These are phyloP conservation scores for Clarias macrocephalus DNA, from an alignment of 2,113 vertebrate species.

Conservation along the genomic window DNA sequence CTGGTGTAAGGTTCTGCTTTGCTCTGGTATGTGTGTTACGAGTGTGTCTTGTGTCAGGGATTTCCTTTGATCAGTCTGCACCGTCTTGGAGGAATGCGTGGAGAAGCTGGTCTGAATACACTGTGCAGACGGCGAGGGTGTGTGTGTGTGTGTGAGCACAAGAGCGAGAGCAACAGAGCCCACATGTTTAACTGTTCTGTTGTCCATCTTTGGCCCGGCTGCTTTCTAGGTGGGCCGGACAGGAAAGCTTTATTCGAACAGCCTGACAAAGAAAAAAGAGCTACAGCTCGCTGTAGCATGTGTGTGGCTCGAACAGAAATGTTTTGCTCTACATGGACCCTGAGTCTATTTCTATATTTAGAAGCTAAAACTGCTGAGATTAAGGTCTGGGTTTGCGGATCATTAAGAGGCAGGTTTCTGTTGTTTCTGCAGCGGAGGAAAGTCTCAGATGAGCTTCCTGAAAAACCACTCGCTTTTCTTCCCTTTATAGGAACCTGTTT, in stretches of 20 bases:
- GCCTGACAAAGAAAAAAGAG: neutral
- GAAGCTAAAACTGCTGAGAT: neutral
- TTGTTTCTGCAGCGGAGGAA: slow-evolving; percentile 53
- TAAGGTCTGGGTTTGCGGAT: slow-evolving; percentile 45
- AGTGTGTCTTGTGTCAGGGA: slow-evolving; percentile 21
- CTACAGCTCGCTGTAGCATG: neutral
- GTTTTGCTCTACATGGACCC: slow-evolving; percentile 1
- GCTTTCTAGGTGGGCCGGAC: slow-evolving; percentile 1
- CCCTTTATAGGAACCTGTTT: neutral
- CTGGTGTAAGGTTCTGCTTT: slow-evolving; percentile 29
- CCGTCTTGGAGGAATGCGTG: neutral
- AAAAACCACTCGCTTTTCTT: neutral
- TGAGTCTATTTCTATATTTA: slow-evolving; percentile 33
- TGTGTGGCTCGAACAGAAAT: neutral
- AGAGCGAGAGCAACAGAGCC: neutral
- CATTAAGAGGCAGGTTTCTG: slow-evolving; percentile 42
- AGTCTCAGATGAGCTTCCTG: slow-evolving; percentile 53
- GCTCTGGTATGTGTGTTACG: slow-evolving; percentile 36
- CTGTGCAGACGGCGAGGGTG: slow-evolving; percentile 8
- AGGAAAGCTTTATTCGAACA: slow-evolving; percentile 9
- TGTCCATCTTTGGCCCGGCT: slow-evolving; percentile 23
- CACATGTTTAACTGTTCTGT: slow-evolving; percentile 15
- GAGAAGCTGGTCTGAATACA: slow-evolving; percentile 9
- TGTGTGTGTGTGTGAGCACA: neutral
- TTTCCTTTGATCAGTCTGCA: slow-evolving; percentile 45